Evolutionary conservation across 2,888 invertebrate genomes (phyloP).

Genomic region (Ophion ventricosus): DNA sequence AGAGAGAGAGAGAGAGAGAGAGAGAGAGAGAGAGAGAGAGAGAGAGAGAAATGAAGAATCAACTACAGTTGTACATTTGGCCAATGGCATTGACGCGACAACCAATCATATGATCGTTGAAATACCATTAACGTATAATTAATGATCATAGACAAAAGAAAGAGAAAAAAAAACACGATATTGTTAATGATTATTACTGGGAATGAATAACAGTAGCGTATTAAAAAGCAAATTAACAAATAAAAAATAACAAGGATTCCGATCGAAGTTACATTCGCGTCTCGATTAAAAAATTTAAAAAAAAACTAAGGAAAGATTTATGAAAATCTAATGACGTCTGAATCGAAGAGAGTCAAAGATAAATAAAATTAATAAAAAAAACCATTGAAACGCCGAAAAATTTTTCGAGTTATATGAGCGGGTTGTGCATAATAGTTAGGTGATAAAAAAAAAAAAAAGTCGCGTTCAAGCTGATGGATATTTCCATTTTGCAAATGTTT

Average conservation of each 20-base stretch:
- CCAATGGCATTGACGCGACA: conserved; percentile 79
- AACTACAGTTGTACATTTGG: conserved; percentile 68
- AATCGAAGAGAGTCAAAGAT: conserved; percentile 24
- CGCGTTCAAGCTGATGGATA: conserved; percentile 74
- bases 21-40: conserved; percentile 36
- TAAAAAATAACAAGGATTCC: conserved; percentile 50
- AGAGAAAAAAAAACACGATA: conserved; percentile 74
- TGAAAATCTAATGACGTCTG: conserved; percentile 28
- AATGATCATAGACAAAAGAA: conserved; percentile 68
- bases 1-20: conserved; percentile 34
- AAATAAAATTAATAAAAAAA: conserved; percentile 24
- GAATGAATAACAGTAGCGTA: conserved; percentile 73
- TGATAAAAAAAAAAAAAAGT: conserved; percentile 39
- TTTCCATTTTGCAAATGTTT: conserved; percentile 67
- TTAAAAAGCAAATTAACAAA: conserved; percentile 45
- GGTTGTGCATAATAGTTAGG: conserved; percentile 72
- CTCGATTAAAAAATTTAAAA: conserved; percentile 49
- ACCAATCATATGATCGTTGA: conserved; percentile 83
- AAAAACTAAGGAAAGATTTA: conserved; percentile 25
- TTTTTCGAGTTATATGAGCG: conserved; percentile 71
- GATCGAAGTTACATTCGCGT: conserved; percentile 67
- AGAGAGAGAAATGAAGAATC: conserved; percentile 44
- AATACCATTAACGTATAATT: conserved; percentile 76
- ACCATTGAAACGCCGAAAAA: conserved; percentile 62
- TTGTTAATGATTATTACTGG: conserved; percentile 78